Base-by-base conservation (phyloP, 2,888 invertebrate genomes). In the Sympetrum striolatum region DNA sequence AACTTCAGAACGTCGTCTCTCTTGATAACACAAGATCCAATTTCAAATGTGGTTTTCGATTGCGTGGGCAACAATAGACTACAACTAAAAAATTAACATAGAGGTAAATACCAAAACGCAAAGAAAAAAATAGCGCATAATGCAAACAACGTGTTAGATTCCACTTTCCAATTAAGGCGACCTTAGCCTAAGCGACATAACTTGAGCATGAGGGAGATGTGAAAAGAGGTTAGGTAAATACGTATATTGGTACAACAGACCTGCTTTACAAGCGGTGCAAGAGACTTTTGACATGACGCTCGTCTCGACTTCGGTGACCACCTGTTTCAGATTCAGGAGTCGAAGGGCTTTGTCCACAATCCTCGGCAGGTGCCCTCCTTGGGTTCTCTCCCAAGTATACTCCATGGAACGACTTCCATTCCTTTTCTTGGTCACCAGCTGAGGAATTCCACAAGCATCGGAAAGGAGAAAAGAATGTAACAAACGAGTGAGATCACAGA, bases 261-360 rank as follows among this genome's bases (percentile, higher is more conserved):
- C 96, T 90, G 97, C 97, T 94, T 97, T 97, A 93, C 98, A 98
- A 15, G 98, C 98, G 3, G 98, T 98, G 93, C 98, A 98, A 0
- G 98, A 98, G 0, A 98, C 98, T 93, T 96, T 97, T 0, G 98
- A 98, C 96, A 98, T 96, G n/a, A 98, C 96, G 82, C 97, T 97
- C 92, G 98, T 98, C 94, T 98, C 98, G 90, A 98, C 97, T 95
- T 98, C 98, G 92, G 95, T 95, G 90, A 97, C 96, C 0, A 98
- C 98, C 95, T 98, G 97, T 93, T 97, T 97, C 90, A 98, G 94
- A 94, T 98, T 98, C 64, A 98, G 94, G 90, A 98, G 94, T 93
- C 97, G 97, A 91, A 98, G 94, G 0, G 98, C 97, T 93, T 97
- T 97, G 92, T 98, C 97, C 18, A 98, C 96, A 92, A 98, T 97